phyloP scores from a whole-genome alignment of 2,888 invertebrate genomes.

The Cantharis rufa region DNA sequence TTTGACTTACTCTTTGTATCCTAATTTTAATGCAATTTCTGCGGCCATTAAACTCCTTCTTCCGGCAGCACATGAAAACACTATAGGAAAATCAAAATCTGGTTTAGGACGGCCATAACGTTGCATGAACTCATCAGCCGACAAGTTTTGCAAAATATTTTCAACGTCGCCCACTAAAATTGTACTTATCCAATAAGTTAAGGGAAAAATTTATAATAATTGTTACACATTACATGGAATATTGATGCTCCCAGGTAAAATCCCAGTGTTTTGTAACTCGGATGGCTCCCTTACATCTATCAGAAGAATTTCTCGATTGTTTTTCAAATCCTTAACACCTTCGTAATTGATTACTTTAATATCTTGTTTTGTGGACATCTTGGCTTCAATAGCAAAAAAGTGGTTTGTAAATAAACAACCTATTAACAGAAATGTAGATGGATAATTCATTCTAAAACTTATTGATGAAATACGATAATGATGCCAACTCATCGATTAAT shows the following conservation, averaged over 20 bases:
- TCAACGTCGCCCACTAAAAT: slow-evolving; percentile 61
- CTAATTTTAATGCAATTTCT: slow-evolving; percentile 60
- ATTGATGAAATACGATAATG: too few species aligned
- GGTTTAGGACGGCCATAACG: slow-evolving; percentile 66
- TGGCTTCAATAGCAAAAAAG: background rate
- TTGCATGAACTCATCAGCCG: slow-evolving; percentile 61
- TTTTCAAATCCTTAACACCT: slow-evolving; percentile 57
- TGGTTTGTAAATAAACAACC: background rate
- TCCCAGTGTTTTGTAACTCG: slow-evolving; percentile 71
- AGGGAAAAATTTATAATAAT: background rate
- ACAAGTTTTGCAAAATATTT: slow-evolving; percentile 54
- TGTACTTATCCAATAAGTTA: background rate
- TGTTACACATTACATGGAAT: slow-evolving; percentile 65
- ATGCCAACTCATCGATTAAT: background rate
- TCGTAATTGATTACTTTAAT: slow-evolving; percentile 45
- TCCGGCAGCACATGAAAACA: slow-evolving; percentile 73
- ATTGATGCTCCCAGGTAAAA: slow-evolving; percentile 74
- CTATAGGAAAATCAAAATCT: slow-evolving; percentile 60
- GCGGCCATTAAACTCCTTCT: slow-evolving; percentile 67
- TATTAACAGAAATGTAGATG: background rate
- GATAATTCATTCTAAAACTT: background rate
- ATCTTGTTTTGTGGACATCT: background rate
- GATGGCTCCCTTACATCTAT: slow-evolving; percentile 78
- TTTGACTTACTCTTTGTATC: slow-evolving; percentile 64
- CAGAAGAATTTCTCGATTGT: slow-evolving; percentile 59